Evolutionary conservation across 2,113 vertebrate species (phyloP), one percentile per base, ranked within the genome.

Genomic region (Eurypyga helias): DNA sequence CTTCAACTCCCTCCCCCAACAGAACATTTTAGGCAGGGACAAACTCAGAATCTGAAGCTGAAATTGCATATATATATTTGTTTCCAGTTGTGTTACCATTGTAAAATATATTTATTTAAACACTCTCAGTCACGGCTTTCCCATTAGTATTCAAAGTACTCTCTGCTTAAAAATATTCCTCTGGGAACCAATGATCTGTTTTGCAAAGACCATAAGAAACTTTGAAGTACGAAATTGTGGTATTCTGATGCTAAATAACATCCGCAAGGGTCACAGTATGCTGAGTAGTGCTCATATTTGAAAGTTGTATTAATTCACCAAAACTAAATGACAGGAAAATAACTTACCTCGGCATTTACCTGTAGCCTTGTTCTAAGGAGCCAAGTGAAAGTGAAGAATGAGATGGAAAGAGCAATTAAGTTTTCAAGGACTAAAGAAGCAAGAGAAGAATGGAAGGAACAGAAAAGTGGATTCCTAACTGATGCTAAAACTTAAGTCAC

Each of bases 71-170:
- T 3, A 60, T 43, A 15, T n/a, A 33, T 67, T 38, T 92, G 16
- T 84, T 89, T 83, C 62, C 29, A 65, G 31, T 65, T 69, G 29
- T 61, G 41, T 43, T 73, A 57, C 9, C 16, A 38, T 62, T 64
- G 41, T 15, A 82, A 95, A 91, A 80, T 23, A 19, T 11, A 69
- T 49, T 87, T 82, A 85, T 73, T 90, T 90, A 92, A 80, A 72
- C 51, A 55, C 31, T 62, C 13, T 33, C 16, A 46, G 29, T 46
- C 31, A 46, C n/a, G 73, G 28, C 13, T 86, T 92, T 67, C 3
- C 49, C 38, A 90, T 88, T 90, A 70, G 33, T 43, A 89, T 92
- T 93, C 75, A 90, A 8, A 17, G 8, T 62, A 48, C 23, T 17
- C 9, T 76, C 54, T 91, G 62, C 73, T 67, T 28, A 70, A n/a